These are phyloP conservation scores for Tapirus indicus DNA, from an alignment of 2,797 vertebrate genomes.

Conservation along the genomic window DNA sequence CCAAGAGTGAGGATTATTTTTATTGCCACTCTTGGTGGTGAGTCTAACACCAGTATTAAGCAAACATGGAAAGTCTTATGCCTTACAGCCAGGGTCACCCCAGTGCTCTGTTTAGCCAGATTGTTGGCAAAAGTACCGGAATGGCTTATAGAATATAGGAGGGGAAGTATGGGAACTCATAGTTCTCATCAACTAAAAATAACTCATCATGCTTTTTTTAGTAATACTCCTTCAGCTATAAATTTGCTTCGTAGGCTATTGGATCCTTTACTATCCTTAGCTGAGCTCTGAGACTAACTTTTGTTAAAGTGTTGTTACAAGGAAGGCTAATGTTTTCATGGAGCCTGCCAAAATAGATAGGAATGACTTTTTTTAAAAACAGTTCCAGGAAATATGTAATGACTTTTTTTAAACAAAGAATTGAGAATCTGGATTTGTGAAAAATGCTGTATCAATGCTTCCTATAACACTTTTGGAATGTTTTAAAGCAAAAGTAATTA, in stretches of 20 bases:
- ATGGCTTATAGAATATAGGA: background rate
- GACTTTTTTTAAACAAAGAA: constrained; percentile 63
- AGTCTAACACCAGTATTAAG: background rate
- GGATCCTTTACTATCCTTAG: constrained; percentile 24
- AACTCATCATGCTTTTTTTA: background rate
- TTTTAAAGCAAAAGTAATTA: constrained; percentile 61
- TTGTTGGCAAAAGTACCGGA: background rate
- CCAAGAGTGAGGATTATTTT: background rate
- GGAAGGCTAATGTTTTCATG: constrained; percentile 48
- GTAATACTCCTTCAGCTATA: background rate
- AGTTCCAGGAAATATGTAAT: constrained; percentile 66
- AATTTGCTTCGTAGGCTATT: background rate
- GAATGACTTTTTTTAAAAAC: background rate
- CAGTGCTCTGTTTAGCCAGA: background rate
- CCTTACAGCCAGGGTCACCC: background rate
- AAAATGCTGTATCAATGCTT: background rate
- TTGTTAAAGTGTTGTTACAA: background rate
- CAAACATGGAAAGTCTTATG: background rate
- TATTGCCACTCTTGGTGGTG: background rate
- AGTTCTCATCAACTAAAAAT: constrained; percentile 53
- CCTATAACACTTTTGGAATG: background rate
- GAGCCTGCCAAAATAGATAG: constrained; percentile 64
- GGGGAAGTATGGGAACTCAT: background rate
- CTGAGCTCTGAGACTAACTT: constrained; percentile 50
- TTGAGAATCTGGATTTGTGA: constrained; percentile 4